Evolutionary conservation across 1,140 invertebrate genomes (phyloP).

Genomic region (Drosophila auraria): DNA sequence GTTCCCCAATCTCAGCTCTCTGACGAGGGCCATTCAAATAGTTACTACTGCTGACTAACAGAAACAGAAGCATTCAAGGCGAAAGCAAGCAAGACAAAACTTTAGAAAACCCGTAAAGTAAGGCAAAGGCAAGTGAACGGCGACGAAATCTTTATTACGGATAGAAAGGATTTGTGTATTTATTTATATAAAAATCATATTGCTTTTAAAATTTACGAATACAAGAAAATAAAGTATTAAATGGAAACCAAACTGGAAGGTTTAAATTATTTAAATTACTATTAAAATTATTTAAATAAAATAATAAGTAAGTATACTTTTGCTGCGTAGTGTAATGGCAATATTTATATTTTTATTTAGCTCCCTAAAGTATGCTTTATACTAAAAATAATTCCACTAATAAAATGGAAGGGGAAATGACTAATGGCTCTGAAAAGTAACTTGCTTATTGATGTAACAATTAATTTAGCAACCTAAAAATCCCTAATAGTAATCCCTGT

Average conservation of each 20-base stretch:
- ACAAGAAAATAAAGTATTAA: conserved; percentile 77
- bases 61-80: conserved; percentile 32
- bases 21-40: conserved; percentile 57
- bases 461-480: background rate
- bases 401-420: background rate
- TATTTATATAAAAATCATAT: conserved; percentile 68
- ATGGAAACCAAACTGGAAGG: conserved; percentile 62
- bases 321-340: background rate
- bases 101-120: conserved; percentile 19
- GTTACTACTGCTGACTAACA: conserved; percentile 64
- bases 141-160: conserved; percentile 41
- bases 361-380: conserved; percentile 30
- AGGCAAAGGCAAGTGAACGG: conserved; percentile 1
- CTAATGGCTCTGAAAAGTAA: background rate
- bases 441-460: too few relatives aligned
- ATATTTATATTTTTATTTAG: background rate
- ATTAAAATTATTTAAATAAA: too few relatives aligned
- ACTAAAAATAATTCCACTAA: background rate
- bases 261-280: too few relatives aligned
- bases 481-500: background rate
- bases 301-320: background rate
- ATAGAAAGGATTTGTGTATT: conserved; percentile 62
- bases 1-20: conserved; percentile 43
- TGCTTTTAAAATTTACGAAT: conserved; percentile 67
- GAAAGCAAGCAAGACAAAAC: conserved; percentile 39